Percentiles rank a stretch among this genome's conserved stretches.
These are phyloP conservation scores for Helleia helle DNA, from an alignment of 2,888 invertebrate species.

Conservation along the genomic window DNA sequence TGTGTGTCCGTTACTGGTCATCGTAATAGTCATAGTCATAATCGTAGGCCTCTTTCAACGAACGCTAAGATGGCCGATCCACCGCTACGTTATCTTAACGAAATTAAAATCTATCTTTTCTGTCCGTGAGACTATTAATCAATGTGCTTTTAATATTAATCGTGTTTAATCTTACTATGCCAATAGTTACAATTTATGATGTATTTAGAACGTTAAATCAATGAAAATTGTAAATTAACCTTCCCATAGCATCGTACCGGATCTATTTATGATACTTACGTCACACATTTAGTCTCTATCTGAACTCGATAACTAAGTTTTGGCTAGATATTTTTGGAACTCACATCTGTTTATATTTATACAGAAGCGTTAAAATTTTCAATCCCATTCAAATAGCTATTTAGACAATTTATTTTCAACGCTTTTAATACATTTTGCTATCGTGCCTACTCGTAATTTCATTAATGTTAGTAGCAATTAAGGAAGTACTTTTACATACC, in stretches of 20 bases:
- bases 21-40: too few relatives aligned
- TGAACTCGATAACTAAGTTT: conserved; percentile 16
- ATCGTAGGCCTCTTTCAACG: too few relatives aligned
- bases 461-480: conserved; percentile 1
- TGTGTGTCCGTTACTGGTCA: too few relatives aligned
- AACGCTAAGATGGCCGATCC: too few relatives aligned
- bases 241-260: conserved; percentile 12
- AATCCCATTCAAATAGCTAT: background rate
- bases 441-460: conserved; percentile 4
- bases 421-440: conserved; percentile 2
- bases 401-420: background rate
- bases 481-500: background rate
- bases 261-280: conserved; percentile 19
- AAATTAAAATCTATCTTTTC: too few relatives aligned
- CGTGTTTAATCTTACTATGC: too few relatives aligned
- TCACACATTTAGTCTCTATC: conserved; percentile 13
- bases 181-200: too few relatives aligned
- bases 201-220: background rate
- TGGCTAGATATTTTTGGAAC: conserved; percentile 17
- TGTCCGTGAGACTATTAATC: too few relatives aligned
- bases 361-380: conserved; percentile 6
- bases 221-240: background rate
- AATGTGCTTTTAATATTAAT: too few relatives aligned
- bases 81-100: too few relatives aligned
- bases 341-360: conserved; percentile 14